A percentile compares a stretch with the other conserved stretches of the same genome.
Evolutionary conservation across 2,797 vertebrate species (phyloP).

Genomic region (Microctenopoma steveboyesi): DNA sequence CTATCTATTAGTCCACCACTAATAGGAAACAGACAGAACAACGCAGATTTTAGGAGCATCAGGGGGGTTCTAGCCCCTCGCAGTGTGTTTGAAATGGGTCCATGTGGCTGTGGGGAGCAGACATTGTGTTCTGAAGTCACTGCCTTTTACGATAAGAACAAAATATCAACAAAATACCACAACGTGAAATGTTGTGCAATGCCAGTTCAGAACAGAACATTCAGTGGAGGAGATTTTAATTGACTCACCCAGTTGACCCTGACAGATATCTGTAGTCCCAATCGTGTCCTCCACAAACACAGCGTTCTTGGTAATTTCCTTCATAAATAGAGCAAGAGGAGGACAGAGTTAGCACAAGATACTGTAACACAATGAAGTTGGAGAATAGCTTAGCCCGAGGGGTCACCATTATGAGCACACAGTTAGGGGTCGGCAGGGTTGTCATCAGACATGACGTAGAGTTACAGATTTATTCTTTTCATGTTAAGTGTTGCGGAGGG

Average conservation of each 20-base stretch:
- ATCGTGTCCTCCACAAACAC: constrained; percentile 84
- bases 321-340: constrained; percentile 20
- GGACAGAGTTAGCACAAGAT: neutral
- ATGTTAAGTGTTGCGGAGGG: too few relatives aligned
- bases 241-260: constrained; percentile 86
- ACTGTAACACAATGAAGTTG: neutral
- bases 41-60: neutral
- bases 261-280: constrained; percentile 86
- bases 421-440: too few relatives aligned
- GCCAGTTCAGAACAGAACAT: neutral
- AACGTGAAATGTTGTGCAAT: constrained; percentile 25
- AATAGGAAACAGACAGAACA: constrained; percentile 53
- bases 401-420: too few relatives aligned
- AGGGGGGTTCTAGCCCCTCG: constrained; percentile 13
- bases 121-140: neutral
- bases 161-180: constrained; percentile 1
- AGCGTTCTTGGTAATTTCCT: constrained; percentile 82
- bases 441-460: neutral
- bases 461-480: too few relatives aligned
- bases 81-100: constrained; percentile 31
- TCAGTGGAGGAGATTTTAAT: neutral
- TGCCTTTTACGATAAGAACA: neutral
- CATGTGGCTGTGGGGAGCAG: neutral
- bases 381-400: too few relatives aligned
- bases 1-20: constrained; percentile 13